Conservation (phyloP, 2,797 vertebrate species). For the Falco biarmicus region DNA sequence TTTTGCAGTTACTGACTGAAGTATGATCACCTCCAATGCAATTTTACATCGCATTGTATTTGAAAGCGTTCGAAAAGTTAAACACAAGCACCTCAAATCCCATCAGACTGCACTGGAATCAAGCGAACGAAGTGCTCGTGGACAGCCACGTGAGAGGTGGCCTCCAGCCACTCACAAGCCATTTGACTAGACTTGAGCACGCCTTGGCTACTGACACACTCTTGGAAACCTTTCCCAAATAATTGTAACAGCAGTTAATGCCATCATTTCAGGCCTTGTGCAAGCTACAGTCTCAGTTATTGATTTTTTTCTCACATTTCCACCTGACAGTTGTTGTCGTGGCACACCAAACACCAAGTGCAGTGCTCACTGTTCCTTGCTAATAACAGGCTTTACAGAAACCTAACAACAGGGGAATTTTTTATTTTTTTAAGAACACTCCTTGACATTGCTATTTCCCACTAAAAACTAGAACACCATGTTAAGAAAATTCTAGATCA, state of each 20-base stretch:
- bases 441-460: not conserved
- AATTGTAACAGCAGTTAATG: not conserved
- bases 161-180: not conserved
- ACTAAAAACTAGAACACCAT: not conserved
- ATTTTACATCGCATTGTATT: not conserved
- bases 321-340: not conserved
- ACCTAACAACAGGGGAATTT: not conserved
- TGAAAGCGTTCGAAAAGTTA: not conserved
- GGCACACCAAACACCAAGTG: not conserved
- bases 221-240: not conserved
- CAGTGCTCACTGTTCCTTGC: not conserved
- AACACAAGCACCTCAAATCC: not conserved
- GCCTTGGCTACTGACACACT: not conserved
- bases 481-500: not conserved
- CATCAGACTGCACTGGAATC: not conserved
- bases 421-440: not conserved
- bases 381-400: not conserved
- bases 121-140: accelerated
- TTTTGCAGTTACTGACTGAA: not conserved
- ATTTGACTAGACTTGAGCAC: not conserved
- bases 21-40: accelerated
- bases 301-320: not conserved
- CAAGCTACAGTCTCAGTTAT: not conserved
- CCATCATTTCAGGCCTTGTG: not conserved
- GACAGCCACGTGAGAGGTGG: not conserved